Conservation (phyloP, 2,888 invertebrate genomes). For the Trissonchulus sp. region DNA sequence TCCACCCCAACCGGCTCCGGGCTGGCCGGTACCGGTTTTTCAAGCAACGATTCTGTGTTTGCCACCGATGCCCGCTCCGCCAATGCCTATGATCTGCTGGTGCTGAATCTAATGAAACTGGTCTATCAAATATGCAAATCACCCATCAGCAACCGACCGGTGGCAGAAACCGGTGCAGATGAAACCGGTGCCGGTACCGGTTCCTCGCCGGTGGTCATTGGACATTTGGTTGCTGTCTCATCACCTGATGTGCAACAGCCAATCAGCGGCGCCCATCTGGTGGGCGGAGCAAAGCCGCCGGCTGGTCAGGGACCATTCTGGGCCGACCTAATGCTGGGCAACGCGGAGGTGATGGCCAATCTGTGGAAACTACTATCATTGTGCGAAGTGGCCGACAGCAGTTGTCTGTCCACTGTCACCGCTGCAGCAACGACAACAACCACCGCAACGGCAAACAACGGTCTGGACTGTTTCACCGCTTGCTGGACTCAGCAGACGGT, state of each 20-base stretch:
- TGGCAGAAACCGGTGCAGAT: background rate
- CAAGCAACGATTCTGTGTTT: no score
- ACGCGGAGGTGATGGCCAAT: slow-evolving; percentile 13
- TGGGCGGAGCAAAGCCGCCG: background rate
- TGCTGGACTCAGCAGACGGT: background rate
- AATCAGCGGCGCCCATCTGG: no score
- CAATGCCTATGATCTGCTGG: background rate
- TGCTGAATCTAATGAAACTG: background rate
- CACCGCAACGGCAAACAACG: no score
- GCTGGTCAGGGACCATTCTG: background rate
- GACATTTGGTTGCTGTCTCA: background rate
- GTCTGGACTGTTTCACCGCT: no score
- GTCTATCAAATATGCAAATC: background rate
- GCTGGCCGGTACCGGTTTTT: background rate
- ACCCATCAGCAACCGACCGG: background rate
- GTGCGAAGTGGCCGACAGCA: slow-evolving; percentile 6
- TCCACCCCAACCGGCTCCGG: background rate
- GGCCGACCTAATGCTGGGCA: background rate
- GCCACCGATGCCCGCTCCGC: no score
- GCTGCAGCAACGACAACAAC: no score
- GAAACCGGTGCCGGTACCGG: background rate
- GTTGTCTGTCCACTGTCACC: background rate
- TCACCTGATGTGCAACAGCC: background rate
- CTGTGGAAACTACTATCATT: background rate
- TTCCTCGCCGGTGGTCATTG: background rate